Base-by-base conservation (phyloP, 2,113 vertebrate genomes). In the Elachura formosa region DNA sequence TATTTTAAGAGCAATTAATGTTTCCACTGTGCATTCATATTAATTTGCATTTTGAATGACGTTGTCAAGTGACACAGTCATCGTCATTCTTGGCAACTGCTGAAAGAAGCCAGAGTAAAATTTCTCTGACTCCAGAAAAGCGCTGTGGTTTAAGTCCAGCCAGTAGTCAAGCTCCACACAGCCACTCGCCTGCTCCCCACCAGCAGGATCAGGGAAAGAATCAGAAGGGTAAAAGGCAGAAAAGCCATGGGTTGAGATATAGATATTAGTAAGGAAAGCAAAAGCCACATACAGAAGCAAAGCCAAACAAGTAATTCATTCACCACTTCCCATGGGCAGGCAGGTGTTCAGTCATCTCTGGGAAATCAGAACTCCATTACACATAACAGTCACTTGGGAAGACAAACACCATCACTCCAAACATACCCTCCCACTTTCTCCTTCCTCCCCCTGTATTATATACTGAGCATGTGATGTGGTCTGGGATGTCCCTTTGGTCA, bases 1-100 rank as follows among this genome's bases (percentile, higher is more conserved):
- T 86, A 74, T 88, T 94, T 87, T 74, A 94, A 80, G 72, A 88
- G 51, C 48, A 74, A 77, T 85, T 86, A 67, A 88, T 52, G 33
- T 63, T 91, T 86, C 82, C n/a, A 77, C 36, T 38, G 36, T 93
- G n/a, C 18, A 40, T 59, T 87, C 20, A 25, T 20, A 69, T 63
- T 76, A 67, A 87, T 85, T 73, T 84, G 46, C 49, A 66, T 89
- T 85, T 69, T 90, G 34, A 88, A 49, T 46, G 86, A 66, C 21
- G n/a, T n/a, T 71, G 80, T 80, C 51, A 87, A 91, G 31, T 55
- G 59, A 51, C 63, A 78, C 34, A 71, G 36, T 34, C 48, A 62
- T 26, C 2, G 1, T 69, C 14, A 54, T 82, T 73, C 58, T 69
- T 23, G 5, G 26, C 55, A 83, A 21, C 18, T 84, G 55, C 43